Conservation (phyloP, 1,140 invertebrate species). For the Ceratosolen fusciceps region DNA sequence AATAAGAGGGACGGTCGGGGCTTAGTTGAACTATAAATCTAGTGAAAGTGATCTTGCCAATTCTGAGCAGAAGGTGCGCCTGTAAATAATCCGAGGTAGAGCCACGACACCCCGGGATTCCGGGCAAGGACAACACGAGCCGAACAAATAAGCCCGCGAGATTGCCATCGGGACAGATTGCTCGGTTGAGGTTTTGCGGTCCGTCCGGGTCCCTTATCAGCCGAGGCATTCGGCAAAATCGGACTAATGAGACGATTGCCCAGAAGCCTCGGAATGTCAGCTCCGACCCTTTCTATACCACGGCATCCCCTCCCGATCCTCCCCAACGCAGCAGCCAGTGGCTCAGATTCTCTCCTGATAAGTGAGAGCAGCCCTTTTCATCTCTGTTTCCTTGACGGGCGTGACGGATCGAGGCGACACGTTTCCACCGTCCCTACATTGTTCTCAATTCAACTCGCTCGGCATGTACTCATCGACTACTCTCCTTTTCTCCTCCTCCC, state of each 20-base stretch:
- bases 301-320: background rate
- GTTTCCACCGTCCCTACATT: background rate
- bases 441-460: background rate
- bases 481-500: background rate
- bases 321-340: background rate
- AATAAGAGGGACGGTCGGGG: too few relatives aligned
- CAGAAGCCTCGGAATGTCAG: background rate
- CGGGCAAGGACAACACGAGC: background rate
- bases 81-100: background rate
- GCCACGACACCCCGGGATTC: background rate
- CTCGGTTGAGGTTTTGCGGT: conserved; percentile 4
- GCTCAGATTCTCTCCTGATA: conserved; percentile 1
- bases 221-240: background rate
- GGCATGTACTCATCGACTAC: background rate
- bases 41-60: background rate
- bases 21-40: too few relatives aligned
- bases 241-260: background rate
- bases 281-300: background rate
- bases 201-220: background rate
- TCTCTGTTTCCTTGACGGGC: background rate
- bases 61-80: background rate
- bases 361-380: background rate
- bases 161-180: background rate
- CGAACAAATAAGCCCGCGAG: background rate
- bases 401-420: background rate